Base-by-base conservation (phyloP, 2,888 invertebrate genomes). In the Metallyticus violacea region DNA sequence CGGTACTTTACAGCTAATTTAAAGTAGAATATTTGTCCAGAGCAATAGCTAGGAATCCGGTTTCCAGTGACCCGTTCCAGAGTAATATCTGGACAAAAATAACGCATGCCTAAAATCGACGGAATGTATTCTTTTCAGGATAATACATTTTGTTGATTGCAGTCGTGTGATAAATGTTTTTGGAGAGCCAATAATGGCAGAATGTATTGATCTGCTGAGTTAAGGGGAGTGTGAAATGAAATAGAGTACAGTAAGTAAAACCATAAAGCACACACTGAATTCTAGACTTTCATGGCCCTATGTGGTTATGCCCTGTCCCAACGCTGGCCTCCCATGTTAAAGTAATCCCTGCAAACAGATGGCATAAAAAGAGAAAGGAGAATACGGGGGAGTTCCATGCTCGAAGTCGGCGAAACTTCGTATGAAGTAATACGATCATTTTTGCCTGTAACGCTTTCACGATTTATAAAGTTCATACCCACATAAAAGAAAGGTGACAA, bases 121-220 rank as follows among this genome's bases (percentile, higher is more conserved):
- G 22, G 26, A 79, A 27, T 26, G 22, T 22, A 28, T 7, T n/a
- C n/a, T n/a, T n/a, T n/a, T n/a, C n/a, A 27, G 27, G 25, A 27
- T 79, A 28, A 78, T 85, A 28, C 27, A 30, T 85, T 62, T 15
- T 78, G 85, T 7, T 85, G 27, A 85, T 77, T 77, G 25, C 27
- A 9, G 6, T 25, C 27, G 22, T 40, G 40, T 22, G 85, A 81
- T 77, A 29, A 81, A 76, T 85, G 62, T 85, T 85, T 85, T 81
- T 30, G 77, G 22, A 81, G 77, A 77, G 29, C 77, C 81, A 85
- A 81, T 85, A 85, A 81, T 77, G 81, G 77, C 40, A 87, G 87
- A 85, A 86, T 88, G 88, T 88, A 88, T 88, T 88, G 88, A 88
- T 88, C 88, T 87, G 76, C 77, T 85, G 87, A 87, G 87, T 88